These are phyloP conservation scores for Florisuga fusca DNA, from an alignment of 2,797 vertebrate species.

Conservation along the genomic window DNA sequence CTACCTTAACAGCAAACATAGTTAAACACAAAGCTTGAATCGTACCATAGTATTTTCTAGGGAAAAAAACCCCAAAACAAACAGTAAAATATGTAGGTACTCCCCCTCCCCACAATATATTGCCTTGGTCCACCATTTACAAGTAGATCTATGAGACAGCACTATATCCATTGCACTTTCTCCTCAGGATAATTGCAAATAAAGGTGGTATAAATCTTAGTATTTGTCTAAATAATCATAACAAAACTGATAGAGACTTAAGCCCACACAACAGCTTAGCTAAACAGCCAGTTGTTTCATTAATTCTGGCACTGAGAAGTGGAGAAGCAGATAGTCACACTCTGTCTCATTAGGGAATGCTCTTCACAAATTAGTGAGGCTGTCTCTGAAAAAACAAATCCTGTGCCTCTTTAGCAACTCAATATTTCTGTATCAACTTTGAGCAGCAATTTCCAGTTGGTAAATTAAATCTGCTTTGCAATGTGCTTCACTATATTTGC, in stretches of 20 bases:
- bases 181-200: background rate
- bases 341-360: background rate
- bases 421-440: slow-evolving; percentile 8
- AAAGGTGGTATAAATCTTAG: background rate
- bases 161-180: background rate
- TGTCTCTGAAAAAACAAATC: slow-evolving; percentile 47
- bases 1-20: slow-evolving; percentile 37
- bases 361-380: slow-evolving; percentile 30
- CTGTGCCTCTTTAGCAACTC: background rate
- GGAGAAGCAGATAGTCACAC: background rate
- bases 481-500: slow-evolving; percentile 57
- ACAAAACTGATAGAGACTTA: background rate
- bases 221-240: background rate
- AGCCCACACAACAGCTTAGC: background rate
- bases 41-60: background rate
- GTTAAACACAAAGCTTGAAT: slow-evolving; percentile 18
- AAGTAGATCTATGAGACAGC: background rate
- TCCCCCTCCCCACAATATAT: background rate
- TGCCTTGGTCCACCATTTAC: background rate
- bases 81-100: background rate
- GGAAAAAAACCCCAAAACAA: background rate
- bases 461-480: slow-evolving; percentile 55
- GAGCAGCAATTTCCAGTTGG: slow-evolving; percentile 53
- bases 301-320: background rate
- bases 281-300: background rate